Percentiles rank a stretch among this genome's conserved stretches.
phyloP scores from a whole-genome alignment of 2,888 invertebrate species.

The Pristionchus maxplancki region DNA sequence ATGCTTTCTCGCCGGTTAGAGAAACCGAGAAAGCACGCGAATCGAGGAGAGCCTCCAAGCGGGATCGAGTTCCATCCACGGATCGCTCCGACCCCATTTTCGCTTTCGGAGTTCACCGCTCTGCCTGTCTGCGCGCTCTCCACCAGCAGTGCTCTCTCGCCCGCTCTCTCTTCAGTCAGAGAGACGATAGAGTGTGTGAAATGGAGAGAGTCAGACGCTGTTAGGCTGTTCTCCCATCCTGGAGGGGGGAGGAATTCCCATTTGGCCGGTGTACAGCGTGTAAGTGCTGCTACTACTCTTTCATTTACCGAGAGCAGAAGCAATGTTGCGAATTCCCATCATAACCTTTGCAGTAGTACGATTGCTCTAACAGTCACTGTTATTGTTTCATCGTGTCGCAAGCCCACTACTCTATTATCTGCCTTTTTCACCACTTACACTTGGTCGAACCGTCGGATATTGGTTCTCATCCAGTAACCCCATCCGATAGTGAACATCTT shows the following conservation, averaged over 20 bases:
- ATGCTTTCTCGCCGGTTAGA: neutral
- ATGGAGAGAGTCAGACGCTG: neutral
- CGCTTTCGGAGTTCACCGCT: neutral
- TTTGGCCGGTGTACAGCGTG: neutral
- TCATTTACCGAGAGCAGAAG: too few species aligned
- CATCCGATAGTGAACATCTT: too few species aligned
- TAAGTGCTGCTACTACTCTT: too few species aligned
- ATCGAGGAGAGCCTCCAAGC: neutral
- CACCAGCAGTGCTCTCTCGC: neutral
- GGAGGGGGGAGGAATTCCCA: neutral
- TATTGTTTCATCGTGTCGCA: too few species aligned
- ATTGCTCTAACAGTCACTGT: too few species aligned
- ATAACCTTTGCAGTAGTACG: neutral
- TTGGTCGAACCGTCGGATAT: too few species aligned
- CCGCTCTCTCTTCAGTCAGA: neutral
- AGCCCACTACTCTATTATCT: too few species aligned
- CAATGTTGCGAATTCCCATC: neutral
- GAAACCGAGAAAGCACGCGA: neutral
- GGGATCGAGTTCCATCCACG: neutral
- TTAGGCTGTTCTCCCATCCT: neutral
- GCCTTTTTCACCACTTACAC: too few species aligned
- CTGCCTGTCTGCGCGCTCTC: neutral
- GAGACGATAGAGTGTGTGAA: neutral
- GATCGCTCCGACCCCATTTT: neutral
- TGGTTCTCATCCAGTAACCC: too few species aligned